A percentile compares a stretch with the other conserved stretches of the same genome.
phyloP scores from a whole-genome alignment of 92 coral and sea anemone species.

The Montipora capitata region DNA sequence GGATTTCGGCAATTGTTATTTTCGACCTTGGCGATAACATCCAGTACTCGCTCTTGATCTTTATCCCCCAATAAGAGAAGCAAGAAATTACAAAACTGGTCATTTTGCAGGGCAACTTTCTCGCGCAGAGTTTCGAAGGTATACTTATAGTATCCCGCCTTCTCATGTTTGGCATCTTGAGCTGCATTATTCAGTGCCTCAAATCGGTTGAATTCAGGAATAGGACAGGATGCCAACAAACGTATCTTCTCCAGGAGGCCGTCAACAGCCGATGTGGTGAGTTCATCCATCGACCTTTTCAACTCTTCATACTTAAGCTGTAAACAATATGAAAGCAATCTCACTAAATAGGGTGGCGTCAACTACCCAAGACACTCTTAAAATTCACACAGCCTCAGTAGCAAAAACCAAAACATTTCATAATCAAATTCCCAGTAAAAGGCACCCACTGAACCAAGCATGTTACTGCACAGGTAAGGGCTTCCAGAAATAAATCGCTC shows the following conservation, averaged over 20 bases:
- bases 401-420: no score
- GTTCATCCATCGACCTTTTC: not conserved
- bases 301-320: no score
- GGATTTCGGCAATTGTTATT: conserved; percentile 27
- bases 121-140: conserved; percentile 57
- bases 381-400: no score
- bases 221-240: conserved; percentile 49
- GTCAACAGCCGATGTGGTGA: conserved; percentile 34
- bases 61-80: conserved; percentile 62
- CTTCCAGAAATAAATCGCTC: no score
- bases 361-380: no score
- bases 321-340: no score
- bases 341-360: no score
- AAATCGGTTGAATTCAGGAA: conserved; percentile 42
- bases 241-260: conserved; percentile 31
- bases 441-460: no score
- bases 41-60: conserved; percentile 56
- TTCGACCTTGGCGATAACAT: conserved; percentile 37
- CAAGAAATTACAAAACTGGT: conserved; percentile 35
- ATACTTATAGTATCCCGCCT: conserved; percentile 46
- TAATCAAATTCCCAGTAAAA: no score
- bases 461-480: no score
- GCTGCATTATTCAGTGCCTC: conserved; percentile 63
- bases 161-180: conserved; percentile 54
- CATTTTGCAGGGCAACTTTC: conserved; percentile 29